Conservation (phyloP, 2,113 vertebrate genomes). For the Ovis canadensis region DNA sequence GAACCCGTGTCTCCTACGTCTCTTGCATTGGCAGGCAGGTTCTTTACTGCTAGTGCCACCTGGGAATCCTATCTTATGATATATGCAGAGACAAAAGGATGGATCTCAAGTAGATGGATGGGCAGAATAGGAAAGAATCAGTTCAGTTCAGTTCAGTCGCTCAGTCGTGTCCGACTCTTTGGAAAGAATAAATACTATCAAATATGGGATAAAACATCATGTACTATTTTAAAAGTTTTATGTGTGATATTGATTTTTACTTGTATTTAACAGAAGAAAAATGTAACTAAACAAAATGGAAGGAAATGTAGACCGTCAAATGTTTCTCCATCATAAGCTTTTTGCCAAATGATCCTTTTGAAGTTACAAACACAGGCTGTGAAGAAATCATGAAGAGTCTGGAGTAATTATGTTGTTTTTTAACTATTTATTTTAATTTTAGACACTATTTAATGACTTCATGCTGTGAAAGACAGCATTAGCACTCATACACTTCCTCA, state of each 20-base stretch:
- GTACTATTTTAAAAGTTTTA: background rate
- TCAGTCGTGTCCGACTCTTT: too few species aligned
- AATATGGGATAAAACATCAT: background rate
- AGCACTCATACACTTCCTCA: background rate
- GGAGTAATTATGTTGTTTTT: constrained; percentile 1
- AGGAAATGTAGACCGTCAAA: background rate
- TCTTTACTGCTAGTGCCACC: background rate
- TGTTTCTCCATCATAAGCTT: background rate
- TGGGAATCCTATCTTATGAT: background rate
- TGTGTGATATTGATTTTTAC: background rate
- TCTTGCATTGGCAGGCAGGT: background rate
- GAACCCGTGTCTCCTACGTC: rapidly evolving
- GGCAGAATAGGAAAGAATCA: background rate
- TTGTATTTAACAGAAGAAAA: background rate
- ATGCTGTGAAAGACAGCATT: background rate
- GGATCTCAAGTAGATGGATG: background rate
- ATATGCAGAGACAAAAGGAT: background rate
- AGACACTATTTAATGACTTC: background rate
- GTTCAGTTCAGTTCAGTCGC: too few species aligned
- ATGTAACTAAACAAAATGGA: background rate
- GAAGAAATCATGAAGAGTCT: background rate
- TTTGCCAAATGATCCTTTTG: background rate
- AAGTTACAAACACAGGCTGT: constrained; percentile 10
- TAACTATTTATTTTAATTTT: constrained; percentile 44
- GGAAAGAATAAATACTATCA: background rate